Evolutionary conservation across 2,113 vertebrate genomes (phyloP), one percentile per base, ranked within the genome.

Genomic region (Dasyornis broadbenti): DNA sequence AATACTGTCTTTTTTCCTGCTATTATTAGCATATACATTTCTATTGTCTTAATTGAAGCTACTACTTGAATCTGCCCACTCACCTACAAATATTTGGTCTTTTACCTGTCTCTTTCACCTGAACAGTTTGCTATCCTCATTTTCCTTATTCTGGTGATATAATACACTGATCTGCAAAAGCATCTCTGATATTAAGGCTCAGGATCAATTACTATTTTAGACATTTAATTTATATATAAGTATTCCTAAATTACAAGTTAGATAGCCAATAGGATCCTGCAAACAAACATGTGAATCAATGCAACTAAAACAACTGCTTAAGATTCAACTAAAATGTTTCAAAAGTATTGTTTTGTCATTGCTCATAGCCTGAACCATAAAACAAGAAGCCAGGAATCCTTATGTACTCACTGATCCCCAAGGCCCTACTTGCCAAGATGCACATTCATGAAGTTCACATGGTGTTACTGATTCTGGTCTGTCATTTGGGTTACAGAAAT

Each of bases 341-440:
- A 93, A 56, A 68, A 45, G 3, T 56, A 27, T 3, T 66, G 33
- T 9, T 91, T 30, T 70, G 20, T 56, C 45, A 83, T 77, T 17
- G 45, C 17, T 83, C 35, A 49, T 33, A 50, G n/a, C 13, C 22
- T 59, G 24, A 85, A 50, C 19, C 31, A 81, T 28, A 76, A 88
- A 82, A 65, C 44, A 93, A 89, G 83, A 95, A 86, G 42, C 4
- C 31, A 69, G n/a, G 19, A 70, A 80, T 89, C 44, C 31, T 71
- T 42, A 56, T 81, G 75, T 97, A 98, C 99, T 99, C 96, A 99
- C 99, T 97, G 97, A 97, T 97, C 99, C 98, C 99, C 99, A 99
- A n/a, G 98, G 98, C 78, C 99, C 99, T 18, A 98, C 98, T 97
- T 99, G 98, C 99, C 99, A 99, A 90, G 98, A 98, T 21, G 99